Percentiles rank a stretch among this genome's conserved stretches.
Conservation (phyloP, 2,888 invertebrate species). For the Ametastegia equiseti region DNA sequence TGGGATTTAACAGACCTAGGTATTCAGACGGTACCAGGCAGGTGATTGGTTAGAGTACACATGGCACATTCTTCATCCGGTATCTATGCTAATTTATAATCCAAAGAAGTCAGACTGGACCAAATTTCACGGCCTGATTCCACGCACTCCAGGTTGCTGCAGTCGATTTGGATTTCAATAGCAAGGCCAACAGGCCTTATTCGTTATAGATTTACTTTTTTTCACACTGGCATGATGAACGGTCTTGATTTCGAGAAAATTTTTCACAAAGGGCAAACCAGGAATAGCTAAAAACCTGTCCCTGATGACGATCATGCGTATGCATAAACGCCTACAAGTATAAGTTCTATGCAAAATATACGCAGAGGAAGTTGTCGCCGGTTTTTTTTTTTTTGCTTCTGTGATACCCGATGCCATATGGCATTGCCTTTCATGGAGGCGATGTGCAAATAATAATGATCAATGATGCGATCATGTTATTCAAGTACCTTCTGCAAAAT, state of each 20-base stretch:
- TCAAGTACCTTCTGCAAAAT: not conserved
- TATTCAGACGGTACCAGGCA: not conserved
- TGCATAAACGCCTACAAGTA: no score
- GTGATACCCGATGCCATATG: not conserved
- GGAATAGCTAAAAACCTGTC: not conserved
- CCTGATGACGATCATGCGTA: not conserved
- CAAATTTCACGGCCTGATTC: not conserved
- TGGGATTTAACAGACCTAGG: slow-evolving; percentile 26
- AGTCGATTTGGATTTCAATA: no score
- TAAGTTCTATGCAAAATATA: not conserved
- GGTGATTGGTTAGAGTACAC: not conserved
- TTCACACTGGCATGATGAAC: not conserved
- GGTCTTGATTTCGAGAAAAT: not conserved
- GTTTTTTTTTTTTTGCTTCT: not conserved
- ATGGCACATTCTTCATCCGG: not conserved
- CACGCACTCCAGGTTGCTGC: not conserved
- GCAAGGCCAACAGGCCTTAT: not conserved
- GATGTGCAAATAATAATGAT: slow-evolving; percentile 12
- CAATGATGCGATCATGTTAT: not conserved
- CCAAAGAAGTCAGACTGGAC: not conserved
- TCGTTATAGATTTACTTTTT: not conserved
- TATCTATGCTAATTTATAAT: not conserved
- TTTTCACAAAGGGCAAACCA: not conserved
- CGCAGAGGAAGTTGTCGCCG: not conserved
- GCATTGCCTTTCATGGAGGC: not conserved